Conservation (phyloP, 2,113 vertebrate species). For the Heterocephalus glaber region DNA sequence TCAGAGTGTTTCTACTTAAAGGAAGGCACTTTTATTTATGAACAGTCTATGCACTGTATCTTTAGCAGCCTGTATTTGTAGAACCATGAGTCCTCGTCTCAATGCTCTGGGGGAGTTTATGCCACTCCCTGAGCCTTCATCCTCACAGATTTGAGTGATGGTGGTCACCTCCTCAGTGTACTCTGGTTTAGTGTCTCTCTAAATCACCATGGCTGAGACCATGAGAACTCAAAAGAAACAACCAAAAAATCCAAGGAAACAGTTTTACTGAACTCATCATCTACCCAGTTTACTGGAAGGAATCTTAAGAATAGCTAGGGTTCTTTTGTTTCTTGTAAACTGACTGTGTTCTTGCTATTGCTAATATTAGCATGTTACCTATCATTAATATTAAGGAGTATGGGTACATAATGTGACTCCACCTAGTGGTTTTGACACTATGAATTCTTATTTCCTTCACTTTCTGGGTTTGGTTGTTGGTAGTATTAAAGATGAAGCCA, state of each 20-base stretch:
- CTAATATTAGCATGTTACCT: not conserved
- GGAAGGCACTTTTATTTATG: not conserved
- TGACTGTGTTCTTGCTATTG: not conserved
- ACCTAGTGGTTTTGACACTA: not conserved
- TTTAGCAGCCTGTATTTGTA: not conserved
- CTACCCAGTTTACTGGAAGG: not conserved
- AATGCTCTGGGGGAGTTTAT: no score
- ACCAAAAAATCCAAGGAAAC: not conserved
- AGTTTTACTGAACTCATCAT: not conserved
- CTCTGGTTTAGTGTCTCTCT: not conserved
- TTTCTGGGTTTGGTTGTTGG: not conserved
- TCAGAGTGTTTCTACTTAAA: not conserved
- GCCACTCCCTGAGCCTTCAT: not conserved
- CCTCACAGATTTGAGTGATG: not conserved
- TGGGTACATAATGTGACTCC: not conserved
- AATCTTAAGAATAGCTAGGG: not conserved
- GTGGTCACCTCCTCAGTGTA: not conserved
- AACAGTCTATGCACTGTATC: not conserved
- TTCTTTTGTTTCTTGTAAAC: not conserved
- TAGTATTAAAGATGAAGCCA: not conserved
- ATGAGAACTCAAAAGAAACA: not conserved
- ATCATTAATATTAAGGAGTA: not conserved
- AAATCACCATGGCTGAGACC: not conserved
- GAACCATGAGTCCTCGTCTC: not conserved
- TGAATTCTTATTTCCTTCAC: not conserved